These are phyloP conservation scores for Microtus obscurus DNA, from an alignment of 2,797 vertebrate genomes.

Conservation along the genomic window DNA sequence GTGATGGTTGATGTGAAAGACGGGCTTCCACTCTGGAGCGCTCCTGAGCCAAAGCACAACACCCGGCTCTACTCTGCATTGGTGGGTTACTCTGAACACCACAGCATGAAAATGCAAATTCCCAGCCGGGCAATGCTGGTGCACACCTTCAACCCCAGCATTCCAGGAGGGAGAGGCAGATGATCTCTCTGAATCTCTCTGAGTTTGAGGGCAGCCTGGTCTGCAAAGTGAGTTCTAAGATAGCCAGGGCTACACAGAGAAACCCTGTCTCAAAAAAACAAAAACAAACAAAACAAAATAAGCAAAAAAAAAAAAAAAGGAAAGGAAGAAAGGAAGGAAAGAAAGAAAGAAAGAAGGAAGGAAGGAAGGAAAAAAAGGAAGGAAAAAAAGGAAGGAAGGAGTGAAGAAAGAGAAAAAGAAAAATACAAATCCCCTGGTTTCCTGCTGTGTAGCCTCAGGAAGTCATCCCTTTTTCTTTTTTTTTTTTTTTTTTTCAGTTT, in stretches of 20 bases:
- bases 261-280: not conserved
- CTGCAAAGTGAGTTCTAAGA: not conserved
- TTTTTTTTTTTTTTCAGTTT: not conserved
- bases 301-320: not conserved
- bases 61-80: rapidly evolving
- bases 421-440: not conserved
- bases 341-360: not conserved
- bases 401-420: not conserved
- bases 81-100: not conserved
- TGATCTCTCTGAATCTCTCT: not conserved
- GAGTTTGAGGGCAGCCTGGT: not conserved
- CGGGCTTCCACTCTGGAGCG: too few species aligned
- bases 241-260: not conserved
- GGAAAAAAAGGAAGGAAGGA: not conserved
- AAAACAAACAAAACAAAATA: not conserved
- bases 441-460: not conserved
- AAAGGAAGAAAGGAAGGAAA: not conserved
- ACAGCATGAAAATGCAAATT: not conserved
- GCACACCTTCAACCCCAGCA: not conserved
- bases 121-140: not conserved
- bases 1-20: too few species aligned
- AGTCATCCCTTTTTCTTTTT: not conserved
- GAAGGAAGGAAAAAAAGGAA: too few species aligned
- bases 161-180: not conserved
- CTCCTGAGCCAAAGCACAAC: rapidly evolving